Conservation (phyloP, 2,113 vertebrate species). For the Upupa epops region DNA sequence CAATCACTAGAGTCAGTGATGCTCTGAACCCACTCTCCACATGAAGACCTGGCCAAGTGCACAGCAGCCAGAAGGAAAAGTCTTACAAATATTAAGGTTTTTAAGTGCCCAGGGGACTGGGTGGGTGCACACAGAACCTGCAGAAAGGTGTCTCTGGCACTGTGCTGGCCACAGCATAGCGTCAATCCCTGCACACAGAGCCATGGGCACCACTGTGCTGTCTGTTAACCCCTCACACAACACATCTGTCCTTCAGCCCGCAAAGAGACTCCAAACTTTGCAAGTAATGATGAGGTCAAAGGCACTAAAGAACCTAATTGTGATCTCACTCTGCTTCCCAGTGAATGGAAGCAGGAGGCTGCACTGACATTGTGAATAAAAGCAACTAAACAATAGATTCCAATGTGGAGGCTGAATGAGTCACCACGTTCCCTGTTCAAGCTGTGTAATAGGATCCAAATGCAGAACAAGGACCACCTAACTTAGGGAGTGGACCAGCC, state of each 20-base stretch:
- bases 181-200: background rate
- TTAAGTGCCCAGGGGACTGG: background rate
- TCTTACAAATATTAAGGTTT: background rate
- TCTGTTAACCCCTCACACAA: background rate
- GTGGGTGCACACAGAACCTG: fast-evolving
- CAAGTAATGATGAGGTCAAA: fast-evolving
- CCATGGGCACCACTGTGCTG: fast-evolving
- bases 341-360: background rate
- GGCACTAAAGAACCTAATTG: background rate
- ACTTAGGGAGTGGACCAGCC: constrained; percentile 5
- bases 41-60: background rate
- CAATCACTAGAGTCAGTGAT: background rate
- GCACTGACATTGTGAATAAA: background rate
- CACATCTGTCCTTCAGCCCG: fast-evolving
- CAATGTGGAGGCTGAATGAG: background rate
- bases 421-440: background rate
- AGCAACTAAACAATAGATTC: background rate
- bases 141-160: background rate
- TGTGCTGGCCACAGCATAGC: fast-evolving
- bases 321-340: background rate
- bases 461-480: background rate
- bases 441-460: background rate
- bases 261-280: background rate
- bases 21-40: background rate
- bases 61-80: background rate